Evolutionary conservation across 2,888 invertebrate species (phyloP).

Genomic region (Athalia circularis): DNA sequence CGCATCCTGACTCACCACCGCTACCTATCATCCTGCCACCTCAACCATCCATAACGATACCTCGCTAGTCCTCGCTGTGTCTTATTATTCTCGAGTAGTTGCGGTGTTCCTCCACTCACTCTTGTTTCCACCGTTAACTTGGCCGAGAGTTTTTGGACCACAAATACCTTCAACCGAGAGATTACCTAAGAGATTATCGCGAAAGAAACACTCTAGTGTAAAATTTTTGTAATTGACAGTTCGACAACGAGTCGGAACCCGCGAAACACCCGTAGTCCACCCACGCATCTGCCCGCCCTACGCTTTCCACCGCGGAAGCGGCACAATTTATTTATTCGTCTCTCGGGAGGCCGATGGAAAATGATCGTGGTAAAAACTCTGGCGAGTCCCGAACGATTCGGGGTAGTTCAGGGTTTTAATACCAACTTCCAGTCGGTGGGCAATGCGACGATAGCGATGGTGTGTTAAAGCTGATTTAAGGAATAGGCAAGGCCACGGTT

Average conservation of each 20-base stretch:
- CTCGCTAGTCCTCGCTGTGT: not conserved
- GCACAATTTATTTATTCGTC: too few relatives aligned
- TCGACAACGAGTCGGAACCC: slow-evolving; percentile 23
- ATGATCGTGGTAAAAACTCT: not conserved
- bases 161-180: too few relatives aligned
- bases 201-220: not conserved
- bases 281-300: slow-evolving; percentile 42
- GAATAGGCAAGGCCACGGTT: too few relatives aligned
- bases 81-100: not conserved
- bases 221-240: not conserved
- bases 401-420: too few relatives aligned
- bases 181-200: too few relatives aligned
- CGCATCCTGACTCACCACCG: slow-evolving; percentile 71
- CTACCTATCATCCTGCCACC: slow-evolving; percentile 67
- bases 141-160: too few relatives aligned
- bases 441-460: too few relatives aligned
- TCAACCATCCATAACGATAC: slow-evolving; percentile 70
- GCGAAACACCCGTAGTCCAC: slow-evolving; percentile 36
- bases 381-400: too few relatives aligned
- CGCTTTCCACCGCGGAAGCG: not conserved
- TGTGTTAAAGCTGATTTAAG: too few relatives aligned
- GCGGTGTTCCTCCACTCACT: not conserved
- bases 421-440: too few relatives aligned
- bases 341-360: not conserved
- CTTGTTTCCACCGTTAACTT: not conserved